phyloP scores from a whole-genome alignment of 2,797 vertebrate species.

The Sciurus vulgaris region DNA sequence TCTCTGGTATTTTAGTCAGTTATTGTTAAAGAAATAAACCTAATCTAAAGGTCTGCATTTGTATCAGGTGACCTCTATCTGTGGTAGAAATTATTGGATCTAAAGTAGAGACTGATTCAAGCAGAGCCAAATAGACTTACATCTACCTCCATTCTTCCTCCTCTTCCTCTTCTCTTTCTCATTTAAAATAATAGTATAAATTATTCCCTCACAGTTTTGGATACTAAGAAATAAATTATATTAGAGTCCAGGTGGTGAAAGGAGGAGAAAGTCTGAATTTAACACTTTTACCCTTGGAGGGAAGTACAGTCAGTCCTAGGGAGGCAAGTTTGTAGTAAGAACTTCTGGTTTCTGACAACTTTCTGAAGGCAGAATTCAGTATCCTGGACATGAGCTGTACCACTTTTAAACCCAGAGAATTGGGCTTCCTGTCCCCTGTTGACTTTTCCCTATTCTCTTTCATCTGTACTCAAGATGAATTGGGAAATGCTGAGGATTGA shows the following conservation, averaged over 20 bases:
- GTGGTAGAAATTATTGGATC: not conserved
- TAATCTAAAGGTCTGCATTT: not conserved
- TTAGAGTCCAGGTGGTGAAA: not conserved
- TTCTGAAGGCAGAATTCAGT: not conserved
- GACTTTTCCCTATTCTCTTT: not conserved
- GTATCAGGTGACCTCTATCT: not conserved
- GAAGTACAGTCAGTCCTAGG: not conserved
- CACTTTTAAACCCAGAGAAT: not conserved
- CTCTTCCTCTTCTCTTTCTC: not conserved
- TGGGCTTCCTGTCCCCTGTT: not conserved
- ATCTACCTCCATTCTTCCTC: rapidly evolving
- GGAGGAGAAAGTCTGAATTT: not conserved
- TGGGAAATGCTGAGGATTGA: not conserved
- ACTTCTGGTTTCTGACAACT: not conserved
- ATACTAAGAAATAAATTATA: not conserved
- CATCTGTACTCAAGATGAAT: not conserved
- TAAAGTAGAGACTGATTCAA: not conserved
- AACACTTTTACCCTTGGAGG: not conserved
- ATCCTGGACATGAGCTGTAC: not conserved
- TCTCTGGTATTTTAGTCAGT: not conserved
- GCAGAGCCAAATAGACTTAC: not conserved
- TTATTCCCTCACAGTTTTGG: not conserved
- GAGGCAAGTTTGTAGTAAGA: not conserved
- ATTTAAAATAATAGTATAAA: not conserved
- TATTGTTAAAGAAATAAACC: not conserved